Evolutionary conservation across 2,888 invertebrate genomes (phyloP).

Genomic region (Netelia inedita): DNA sequence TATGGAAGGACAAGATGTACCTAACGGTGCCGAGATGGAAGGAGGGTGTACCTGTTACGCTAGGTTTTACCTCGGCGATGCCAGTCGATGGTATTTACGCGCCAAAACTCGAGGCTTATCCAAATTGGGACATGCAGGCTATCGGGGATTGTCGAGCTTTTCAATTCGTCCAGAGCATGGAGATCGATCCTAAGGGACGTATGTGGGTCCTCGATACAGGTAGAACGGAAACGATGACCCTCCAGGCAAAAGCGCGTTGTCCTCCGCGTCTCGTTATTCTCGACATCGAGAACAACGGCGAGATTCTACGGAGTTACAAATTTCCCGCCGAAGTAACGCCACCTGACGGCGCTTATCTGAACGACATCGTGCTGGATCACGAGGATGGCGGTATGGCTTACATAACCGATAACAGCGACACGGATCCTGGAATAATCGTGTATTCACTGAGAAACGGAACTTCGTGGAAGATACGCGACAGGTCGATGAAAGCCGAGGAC

Average conservation of each 20-base stretch:
- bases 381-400: conserved; percentile 90
- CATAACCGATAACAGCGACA: conserved; percentile 90
- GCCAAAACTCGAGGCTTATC: conserved; percentile 88
- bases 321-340: conserved; percentile 88
- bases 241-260: conserved; percentile 86
- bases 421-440: conserved; percentile 91
- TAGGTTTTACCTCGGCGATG: conserved; percentile 87
- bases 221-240: conserved; percentile 87
- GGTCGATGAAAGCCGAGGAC: conserved; percentile 88
- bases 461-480: conserved; percentile 90
- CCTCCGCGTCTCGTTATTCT: conserved; percentile 90
- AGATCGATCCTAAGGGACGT: conserved; percentile 90
- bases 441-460: conserved; percentile 88
- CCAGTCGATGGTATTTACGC: conserved; percentile 87
- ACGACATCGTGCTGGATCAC: conserved; percentile 91
- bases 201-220: conserved; percentile 88
- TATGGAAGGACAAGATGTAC: conserved; percentile 89
- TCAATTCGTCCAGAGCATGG: conserved; percentile 91
- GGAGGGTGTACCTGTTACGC: conserved; percentile 90
- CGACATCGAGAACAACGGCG: conserved; percentile 88
- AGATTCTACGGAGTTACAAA: conserved; percentile 86
- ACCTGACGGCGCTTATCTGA: conserved; percentile 88
- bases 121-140: conserved; percentile 90
- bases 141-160: conserved; percentile 89
- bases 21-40: conserved; percentile 90